Evolutionary conservation across 2,797 vertebrate genomes (phyloP).

Genomic region (Uromys caudimaculatus): DNA sequence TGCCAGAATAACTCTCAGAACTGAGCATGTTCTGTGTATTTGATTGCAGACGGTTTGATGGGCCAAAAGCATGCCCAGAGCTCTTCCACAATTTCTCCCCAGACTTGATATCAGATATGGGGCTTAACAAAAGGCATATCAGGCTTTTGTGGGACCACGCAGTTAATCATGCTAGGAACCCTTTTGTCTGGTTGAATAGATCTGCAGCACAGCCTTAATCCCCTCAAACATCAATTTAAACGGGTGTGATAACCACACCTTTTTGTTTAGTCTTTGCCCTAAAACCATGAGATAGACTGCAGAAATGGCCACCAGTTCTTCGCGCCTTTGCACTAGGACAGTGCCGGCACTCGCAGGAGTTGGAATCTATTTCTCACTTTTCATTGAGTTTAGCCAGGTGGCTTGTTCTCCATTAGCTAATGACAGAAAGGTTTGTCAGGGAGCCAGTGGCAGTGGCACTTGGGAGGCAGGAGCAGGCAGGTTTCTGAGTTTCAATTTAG

Average conservation of each 20-base stretch:
- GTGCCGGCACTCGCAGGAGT: background rate
- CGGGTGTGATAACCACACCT: background rate
- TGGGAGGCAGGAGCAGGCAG: background rate
- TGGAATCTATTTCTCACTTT: background rate
- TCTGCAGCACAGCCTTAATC: background rate
- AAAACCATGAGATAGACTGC: background rate
- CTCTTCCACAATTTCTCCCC: background rate
- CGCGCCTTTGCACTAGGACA: background rate
- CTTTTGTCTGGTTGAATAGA: slow-evolving; percentile 10
- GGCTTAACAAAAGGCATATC: background rate
- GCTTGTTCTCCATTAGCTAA: background rate
- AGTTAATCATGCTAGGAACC: background rate
- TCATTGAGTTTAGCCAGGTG: background rate
- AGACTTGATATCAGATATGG: background rate
- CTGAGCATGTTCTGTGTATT: background rate
- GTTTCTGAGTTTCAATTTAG: background rate
- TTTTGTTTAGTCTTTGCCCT: background rate
- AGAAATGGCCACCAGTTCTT: background rate
- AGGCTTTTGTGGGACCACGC: background rate
- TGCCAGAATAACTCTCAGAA: background rate
- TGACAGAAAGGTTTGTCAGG: background rate
- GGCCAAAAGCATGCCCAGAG: background rate
- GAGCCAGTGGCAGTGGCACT: background rate
- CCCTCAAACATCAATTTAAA: background rate
- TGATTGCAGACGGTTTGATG: slow-evolving; percentile 15